Evolutionary conservation across 2,888 invertebrate genomes (phyloP).

Genomic region (Phorcus lineatus): DNA sequence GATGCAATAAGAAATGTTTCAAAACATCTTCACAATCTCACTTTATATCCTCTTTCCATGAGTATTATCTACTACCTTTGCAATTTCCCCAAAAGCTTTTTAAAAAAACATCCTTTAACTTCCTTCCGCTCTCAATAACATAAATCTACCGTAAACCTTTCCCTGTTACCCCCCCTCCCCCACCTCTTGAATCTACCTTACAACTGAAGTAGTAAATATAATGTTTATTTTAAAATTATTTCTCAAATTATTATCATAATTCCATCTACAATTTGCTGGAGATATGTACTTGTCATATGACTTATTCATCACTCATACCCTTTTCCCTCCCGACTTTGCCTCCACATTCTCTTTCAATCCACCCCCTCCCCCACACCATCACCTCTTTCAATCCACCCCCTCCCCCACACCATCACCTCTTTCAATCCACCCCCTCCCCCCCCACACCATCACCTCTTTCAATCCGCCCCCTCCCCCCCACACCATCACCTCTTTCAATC

Average conservation of each 20-base stretch:
- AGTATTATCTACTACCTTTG: neutral
- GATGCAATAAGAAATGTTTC: neutral
- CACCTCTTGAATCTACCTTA: too few species aligned
- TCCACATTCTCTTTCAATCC: neutral
- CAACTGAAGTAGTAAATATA: too few species aligned
- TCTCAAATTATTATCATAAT: too few species aligned
- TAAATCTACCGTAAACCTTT: too few species aligned
- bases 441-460: too few species aligned
- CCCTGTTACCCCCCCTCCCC: too few species aligned
- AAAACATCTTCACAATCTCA: neutral
- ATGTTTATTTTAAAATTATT: too few species aligned
- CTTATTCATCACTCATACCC: neutral
- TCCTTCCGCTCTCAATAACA: too few species aligned
- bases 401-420: neutral
- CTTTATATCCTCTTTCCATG: neutral
- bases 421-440: neutral
- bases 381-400: neutral
- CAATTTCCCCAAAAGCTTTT: too few species aligned
- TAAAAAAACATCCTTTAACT: too few species aligned
- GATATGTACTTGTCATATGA: too few species aligned
- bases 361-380: neutral
- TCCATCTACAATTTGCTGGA: too few species aligned
- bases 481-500: neutral
- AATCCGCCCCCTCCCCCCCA: neutral
- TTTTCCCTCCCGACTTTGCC: neutral